Percentiles rank a stretch among this genome's conserved stretches.
Conservation (phyloP, 1,140 invertebrate species). For the Forficula auricularia region DNA sequence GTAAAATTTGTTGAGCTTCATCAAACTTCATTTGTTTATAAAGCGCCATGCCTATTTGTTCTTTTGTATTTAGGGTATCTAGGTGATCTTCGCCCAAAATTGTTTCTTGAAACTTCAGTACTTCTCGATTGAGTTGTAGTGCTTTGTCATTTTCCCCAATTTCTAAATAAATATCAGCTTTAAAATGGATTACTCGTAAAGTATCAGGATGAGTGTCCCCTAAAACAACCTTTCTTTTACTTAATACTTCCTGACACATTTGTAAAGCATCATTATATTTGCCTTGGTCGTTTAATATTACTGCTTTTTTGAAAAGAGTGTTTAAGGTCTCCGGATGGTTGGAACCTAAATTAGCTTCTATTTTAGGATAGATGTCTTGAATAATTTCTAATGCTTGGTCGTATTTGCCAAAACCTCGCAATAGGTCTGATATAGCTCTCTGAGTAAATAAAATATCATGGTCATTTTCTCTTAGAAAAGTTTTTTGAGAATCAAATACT, state of each 20-base stretch:
- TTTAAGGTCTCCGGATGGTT: conserved; percentile 10
- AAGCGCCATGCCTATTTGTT: conserved; percentile 10
- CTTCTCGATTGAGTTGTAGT: too few relatives aligned
- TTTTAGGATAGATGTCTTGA: conserved; percentile 6
- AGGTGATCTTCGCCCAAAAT: conserved; percentile 11
- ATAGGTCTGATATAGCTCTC: not conserved
- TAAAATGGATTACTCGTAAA: conserved; percentile 12
- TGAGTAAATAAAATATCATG: conserved; percentile 1
- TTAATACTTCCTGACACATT: conserved; percentile 14
- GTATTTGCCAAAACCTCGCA: conserved; percentile 8
- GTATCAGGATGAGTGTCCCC: conserved; percentile 17
- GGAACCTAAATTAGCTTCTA: conserved; percentile 8
- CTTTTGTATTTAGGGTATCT: conserved; percentile 12
- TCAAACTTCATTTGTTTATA: conserved; percentile 8
- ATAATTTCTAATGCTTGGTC: conserved; percentile 7
- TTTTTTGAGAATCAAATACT: too few relatives aligned
- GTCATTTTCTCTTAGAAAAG: conserved; percentile 4
- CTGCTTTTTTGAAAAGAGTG: conserved; percentile 14
- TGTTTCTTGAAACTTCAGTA: conserved; percentile 1
- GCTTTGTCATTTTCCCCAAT: too few relatives aligned
- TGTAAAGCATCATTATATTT: conserved; percentile 17
- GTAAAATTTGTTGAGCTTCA: too few relatives aligned
- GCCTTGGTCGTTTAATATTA: conserved; percentile 11
- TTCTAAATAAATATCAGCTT: conserved; percentile 1
- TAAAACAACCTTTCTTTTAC: conserved; percentile 12